Percentiles rank a stretch among this genome's conserved stretches.
Evolutionary conservation across 2,888 invertebrate genomes (phyloP).

Genomic region (Nomada ferruginata): DNA sequence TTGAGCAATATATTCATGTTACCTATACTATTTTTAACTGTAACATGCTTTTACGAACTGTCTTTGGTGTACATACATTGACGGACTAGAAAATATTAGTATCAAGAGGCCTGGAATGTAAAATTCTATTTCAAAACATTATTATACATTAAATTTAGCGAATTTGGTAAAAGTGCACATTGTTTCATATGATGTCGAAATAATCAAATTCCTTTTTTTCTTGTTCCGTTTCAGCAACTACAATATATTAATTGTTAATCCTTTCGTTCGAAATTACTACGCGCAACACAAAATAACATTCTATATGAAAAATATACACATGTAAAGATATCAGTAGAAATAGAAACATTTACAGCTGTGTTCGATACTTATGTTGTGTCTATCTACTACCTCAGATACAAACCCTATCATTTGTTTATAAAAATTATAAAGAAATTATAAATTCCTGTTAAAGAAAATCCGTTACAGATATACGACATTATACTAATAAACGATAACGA

Average conservation of each 20-base stretch:
- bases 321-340: conserved; percentile 6
- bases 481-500: conserved; percentile 22
- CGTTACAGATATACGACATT: conserved; percentile 16
- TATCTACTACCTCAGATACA: conserved; percentile 13
- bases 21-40: conserved; percentile 52
- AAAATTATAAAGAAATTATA: conserved; percentile 28
- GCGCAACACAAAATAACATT: conserved; percentile 16
- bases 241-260: conserved; percentile 14
- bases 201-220: conserved; percentile 9
- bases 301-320: conserved; percentile 27
- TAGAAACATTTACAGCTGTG: conserved; percentile 19
- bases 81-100: conserved; percentile 50
- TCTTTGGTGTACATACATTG: conserved; percentile 53
- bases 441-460: conserved; percentile 24
- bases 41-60: conserved; percentile 47
- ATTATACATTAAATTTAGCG: conserved; percentile 30
- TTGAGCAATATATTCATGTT: conserved; percentile 56
- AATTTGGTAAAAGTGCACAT: conserved; percentile 58
- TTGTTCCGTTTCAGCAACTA: conserved; percentile 5
- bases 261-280: conserved; percentile 21
- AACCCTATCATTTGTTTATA: conserved; percentile 13
- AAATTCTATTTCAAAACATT: conserved; percentile 22
- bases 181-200: conserved; percentile 10
- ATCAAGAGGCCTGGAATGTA: conserved; percentile 44
- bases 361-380: conserved; percentile 9